Evolutionary conservation across 2,797 vertebrate genomes (phyloP).

Genomic region (Lutjanus campechanus): DNA sequence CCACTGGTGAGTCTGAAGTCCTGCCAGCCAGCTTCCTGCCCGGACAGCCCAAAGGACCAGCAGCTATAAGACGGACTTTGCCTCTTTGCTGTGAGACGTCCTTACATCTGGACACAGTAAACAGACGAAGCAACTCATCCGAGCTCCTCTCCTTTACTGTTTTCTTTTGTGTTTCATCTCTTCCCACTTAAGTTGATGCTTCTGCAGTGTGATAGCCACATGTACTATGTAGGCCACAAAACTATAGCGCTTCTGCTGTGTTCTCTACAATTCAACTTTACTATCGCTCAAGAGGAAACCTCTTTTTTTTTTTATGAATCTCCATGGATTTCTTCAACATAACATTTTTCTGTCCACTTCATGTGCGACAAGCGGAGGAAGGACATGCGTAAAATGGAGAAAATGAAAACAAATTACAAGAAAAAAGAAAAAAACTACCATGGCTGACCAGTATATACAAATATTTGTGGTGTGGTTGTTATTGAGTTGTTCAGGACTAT

Average conservation of each 20-base stretch:
- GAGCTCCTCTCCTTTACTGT: slow-evolving; percentile 53
- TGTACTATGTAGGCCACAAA: slow-evolving; percentile 91
- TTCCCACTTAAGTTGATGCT: slow-evolving; percentile 88
- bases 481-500: slow-evolving; percentile 94
- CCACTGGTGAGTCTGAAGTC: slow-evolving; percentile 97
- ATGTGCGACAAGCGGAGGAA: slow-evolving; percentile 51
- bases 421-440: slow-evolving; percentile 66
- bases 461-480: slow-evolving; percentile 94
- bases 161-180: slow-evolving; percentile 62
- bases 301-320: slow-evolving; percentile 68
- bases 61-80: slow-evolving; percentile 93
- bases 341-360: slow-evolving; percentile 71
- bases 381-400: slow-evolving; percentile 73
- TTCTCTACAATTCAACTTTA: slow-evolving; percentile 85
- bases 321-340: slow-evolving; percentile 75
- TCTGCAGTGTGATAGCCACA: slow-evolving; percentile 91
- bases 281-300: slow-evolving; percentile 83
- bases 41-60: slow-evolving; percentile 97
- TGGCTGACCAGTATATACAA: slow-evolving; percentile 93
- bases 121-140: slow-evolving; percentile 50
- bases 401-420: slow-evolving; percentile 84
- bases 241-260: slow-evolving; percentile 91
- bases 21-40: slow-evolving; percentile 92
- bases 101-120: slow-evolving; percentile 52
- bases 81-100: slow-evolving; percentile 62